Base-by-base conservation (phyloP, 2,113 vertebrate genomes). In the Grammomys surdaster region DNA sequence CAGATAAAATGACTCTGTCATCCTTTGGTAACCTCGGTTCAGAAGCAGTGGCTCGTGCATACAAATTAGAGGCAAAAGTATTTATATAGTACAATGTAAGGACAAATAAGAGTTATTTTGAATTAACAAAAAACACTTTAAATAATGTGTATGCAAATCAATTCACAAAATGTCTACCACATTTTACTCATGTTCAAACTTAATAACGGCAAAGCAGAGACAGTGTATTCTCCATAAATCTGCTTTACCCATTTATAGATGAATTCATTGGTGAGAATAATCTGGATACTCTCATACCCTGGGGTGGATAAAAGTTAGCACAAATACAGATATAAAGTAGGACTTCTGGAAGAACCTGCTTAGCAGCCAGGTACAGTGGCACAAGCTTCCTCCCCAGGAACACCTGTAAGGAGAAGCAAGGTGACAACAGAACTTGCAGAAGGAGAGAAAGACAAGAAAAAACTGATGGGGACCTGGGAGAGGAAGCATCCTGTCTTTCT, bases 101-200 rank as follows among this genome's bases (percentile, higher is more conserved):
- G 48, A 90, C 65, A 84, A 80, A 93, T 65, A 78, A 40, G 67
- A 92, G 43, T 89, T 76, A 81, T 19, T 84, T 63, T 28, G 63
- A 63, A 58, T 56, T n/a, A 63, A 48, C 48, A 82, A 84, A 91
- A 76, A 54, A 87, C 11, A 92, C n/a, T 51, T 95, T 77, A 95
- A 84, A 65, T 58, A 92, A 63, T 93, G 54, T n/a, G 78, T 22
- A 26, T 87, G 10, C 75, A 95, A 40, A 28, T 51, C 43, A 81
- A 1, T 89, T 91, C 63, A 85, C 86, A 97, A 92, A 97, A 70
- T 95, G 26, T 17, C 51, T 87, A 46, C 20, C 75, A 58, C 63
- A 89, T 92, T 95, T 93, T 93, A n/a, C 11, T 88, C 40, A 54
- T 93, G 11, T 33, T 88, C 28, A 85, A 88, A 58, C 12, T 90